Percentiles rank a stretch among this genome's conserved stretches.
Conservation (phyloP, 1,140 invertebrate genomes). For the Samia ricini region DNA sequence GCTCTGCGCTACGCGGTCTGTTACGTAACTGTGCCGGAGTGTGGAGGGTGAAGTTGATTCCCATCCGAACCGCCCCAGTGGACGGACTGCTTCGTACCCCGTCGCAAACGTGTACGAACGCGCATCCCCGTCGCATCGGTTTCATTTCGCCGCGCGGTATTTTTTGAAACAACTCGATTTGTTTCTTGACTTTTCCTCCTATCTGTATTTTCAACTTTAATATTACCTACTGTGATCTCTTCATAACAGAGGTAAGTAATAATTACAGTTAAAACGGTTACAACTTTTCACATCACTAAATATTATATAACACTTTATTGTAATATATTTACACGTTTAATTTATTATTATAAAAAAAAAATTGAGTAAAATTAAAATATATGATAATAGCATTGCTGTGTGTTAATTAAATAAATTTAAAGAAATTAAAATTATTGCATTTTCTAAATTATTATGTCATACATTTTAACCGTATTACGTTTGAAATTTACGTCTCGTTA, state of each 20-base stretch:
- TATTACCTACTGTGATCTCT: too few species aligned
- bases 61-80: constrained; percentile 51
- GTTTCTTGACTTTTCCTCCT: constrained; percentile 12
- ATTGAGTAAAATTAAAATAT: too few species aligned
- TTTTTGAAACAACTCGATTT: constrained; percentile 17
- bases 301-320: background rate
- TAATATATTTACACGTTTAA: constrained; percentile 3
- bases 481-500: too few species aligned
- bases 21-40: constrained; percentile 59
- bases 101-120: constrained; percentile 6
- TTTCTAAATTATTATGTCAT: too few species aligned
- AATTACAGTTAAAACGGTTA: too few species aligned
- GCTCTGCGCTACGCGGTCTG: constrained; percentile 58
- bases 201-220: background rate
- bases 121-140: constrained; percentile 15
- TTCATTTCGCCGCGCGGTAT: constrained; percentile 21
- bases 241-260: constrained; percentile 55
- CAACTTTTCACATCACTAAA: too few species aligned
- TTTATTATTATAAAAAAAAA: too few species aligned
- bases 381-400: too few species aligned
- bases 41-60: constrained; percentile 56
- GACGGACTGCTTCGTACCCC: constrained; percentile 35
- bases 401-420: too few species aligned
- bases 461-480: too few species aligned
- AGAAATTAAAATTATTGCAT: too few species aligned